phyloP scores from a whole-genome alignment of 2,888 invertebrate genomes.

The Lumbricus terrestris region DNA sequence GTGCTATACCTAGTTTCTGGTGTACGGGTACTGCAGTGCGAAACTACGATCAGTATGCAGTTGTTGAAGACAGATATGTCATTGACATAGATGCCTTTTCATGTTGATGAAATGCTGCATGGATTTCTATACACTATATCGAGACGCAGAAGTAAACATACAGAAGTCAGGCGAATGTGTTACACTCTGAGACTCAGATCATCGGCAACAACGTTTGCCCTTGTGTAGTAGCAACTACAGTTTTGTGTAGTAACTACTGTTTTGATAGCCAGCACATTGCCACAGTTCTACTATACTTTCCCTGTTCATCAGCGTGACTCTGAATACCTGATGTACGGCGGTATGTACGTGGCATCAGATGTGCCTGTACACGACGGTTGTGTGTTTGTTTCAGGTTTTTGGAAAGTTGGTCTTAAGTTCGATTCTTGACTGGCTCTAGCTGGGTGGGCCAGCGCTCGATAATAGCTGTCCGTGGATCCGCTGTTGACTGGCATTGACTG shows the following conservation, averaged over 20 bases:
- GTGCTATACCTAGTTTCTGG: too few relatives aligned
- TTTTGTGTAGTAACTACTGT: neutral
- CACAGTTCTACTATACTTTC: neutral
- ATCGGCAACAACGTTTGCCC: neutral
- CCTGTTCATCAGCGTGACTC: neutral
- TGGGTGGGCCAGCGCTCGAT: neutral
- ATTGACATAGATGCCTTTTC: neutral
- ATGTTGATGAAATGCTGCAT: neutral
- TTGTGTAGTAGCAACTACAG: too few relatives aligned
- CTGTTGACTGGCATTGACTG: slow-evolving; percentile 14
- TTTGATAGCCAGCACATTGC: neutral
- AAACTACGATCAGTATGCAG: neutral
- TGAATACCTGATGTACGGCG: neutral
- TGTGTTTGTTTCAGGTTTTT: neutral
- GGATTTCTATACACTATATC: neutral
- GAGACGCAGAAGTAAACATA: neutral
- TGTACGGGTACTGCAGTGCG: neutral
- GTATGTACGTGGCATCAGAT: neutral
- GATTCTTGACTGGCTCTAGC: neutral
- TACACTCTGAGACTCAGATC: neutral
- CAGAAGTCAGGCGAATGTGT: neutral
- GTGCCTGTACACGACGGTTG: neutral
- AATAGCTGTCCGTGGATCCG: neutral
- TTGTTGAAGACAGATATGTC: neutral
- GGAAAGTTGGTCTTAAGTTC: neutral